phyloP scores from a whole-genome alignment of 2,888 invertebrate genomes.

The Panzeria rudis region DNA sequence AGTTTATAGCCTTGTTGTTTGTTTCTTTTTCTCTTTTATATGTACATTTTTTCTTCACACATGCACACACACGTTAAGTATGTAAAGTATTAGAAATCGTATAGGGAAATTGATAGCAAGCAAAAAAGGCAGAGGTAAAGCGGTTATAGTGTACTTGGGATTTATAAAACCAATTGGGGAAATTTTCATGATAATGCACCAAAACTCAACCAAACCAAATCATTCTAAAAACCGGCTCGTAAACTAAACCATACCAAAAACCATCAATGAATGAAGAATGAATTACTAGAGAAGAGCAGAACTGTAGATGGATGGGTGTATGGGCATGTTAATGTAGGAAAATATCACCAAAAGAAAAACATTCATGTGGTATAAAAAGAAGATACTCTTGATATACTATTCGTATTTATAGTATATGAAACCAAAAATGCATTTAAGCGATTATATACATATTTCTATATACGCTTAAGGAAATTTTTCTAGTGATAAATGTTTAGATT shows the following conservation, averaged over 20 bases:
- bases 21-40: background rate
- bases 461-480: background rate
- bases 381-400: background rate
- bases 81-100: constrained; percentile 29
- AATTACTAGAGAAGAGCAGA: constrained; percentile 18
- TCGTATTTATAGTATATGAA: background rate
- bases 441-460: background rate
- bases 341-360: constrained; percentile 42
- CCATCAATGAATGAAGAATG: constrained; percentile 47
- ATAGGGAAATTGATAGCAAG: constrained; percentile 15
- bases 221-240: constrained; percentile 41
- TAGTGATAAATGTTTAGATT: constrained; percentile 23
- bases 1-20: constrained; percentile 52
- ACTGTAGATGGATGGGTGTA: constrained; percentile 29
- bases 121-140: background rate
- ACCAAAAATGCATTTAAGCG: constrained; percentile 12
- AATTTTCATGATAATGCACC: constrained; percentile 60
- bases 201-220: constrained; percentile 51
- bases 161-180: constrained; percentile 61
- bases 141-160: constrained; percentile 50
- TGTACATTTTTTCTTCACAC: constrained; percentile 1
- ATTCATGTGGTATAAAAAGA: background rate
- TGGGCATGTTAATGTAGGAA: constrained; percentile 63
- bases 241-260: constrained; percentile 39
- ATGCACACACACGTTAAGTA: constrained; percentile 32